A percentile compares a stretch with the other conserved stretches of the same genome.
Evolutionary conservation across 23 tunicate species (phyloP).

Genomic region (Halocynthia aurantium): DNA sequence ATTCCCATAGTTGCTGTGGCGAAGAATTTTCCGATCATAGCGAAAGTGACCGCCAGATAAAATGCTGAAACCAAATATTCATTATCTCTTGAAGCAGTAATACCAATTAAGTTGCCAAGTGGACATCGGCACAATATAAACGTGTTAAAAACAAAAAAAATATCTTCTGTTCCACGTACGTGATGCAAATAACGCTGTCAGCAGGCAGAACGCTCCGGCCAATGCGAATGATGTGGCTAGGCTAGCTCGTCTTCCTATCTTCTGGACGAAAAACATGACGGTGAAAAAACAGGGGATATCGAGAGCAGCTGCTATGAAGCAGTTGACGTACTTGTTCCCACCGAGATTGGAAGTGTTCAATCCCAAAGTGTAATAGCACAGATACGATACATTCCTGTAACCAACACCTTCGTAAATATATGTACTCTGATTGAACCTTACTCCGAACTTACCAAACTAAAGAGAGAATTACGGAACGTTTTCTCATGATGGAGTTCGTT

Average conservation of each 20-base stretch:
- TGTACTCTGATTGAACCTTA: neutral
- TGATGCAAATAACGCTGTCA: too few species aligned
- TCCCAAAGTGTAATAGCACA: conserved; percentile 21
- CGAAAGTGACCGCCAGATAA: neutral
- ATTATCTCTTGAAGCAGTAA: too few species aligned
- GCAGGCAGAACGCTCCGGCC: conserved; percentile 6
- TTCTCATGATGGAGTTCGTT: conserved; percentile 14
- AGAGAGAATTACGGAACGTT: conserved; percentile 13
- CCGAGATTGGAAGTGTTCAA: conserved; percentile 25
- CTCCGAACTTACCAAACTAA: conserved; percentile 21
- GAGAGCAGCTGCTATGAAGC: conserved; percentile 19
- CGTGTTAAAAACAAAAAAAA: too few species aligned
- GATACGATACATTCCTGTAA: conserved; percentile 18
- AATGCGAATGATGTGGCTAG: neutral
- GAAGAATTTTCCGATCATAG: conserved; percentile 26
- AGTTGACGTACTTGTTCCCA: conserved; percentile 20
- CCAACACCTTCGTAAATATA: too few species aligned
- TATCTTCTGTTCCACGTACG: too few species aligned
- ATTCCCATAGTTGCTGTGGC: conserved; percentile 24
- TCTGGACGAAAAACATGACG: conserved; percentile 11
- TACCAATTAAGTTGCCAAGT: too few species aligned
- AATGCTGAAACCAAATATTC: too few species aligned
- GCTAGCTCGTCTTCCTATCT: conserved; percentile 8
- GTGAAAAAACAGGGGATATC: conserved; percentile 16
- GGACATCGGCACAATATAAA: too few species aligned